Conservation (phyloP, 2,797 vertebrate species). For the Chrosomus eos region DNA sequence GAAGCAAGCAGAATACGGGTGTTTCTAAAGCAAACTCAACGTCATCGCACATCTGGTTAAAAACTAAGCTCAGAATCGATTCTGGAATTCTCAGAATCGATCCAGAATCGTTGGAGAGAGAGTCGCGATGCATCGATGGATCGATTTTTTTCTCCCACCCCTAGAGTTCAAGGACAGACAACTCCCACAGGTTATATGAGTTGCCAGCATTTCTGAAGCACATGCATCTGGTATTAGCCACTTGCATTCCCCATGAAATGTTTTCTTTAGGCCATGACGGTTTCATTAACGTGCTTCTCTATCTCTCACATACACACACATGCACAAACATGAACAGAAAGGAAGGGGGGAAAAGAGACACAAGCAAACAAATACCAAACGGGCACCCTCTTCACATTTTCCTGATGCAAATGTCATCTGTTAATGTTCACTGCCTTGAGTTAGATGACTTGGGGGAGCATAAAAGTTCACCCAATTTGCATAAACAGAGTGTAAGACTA, state of each 20-base stretch:
- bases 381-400: conserved; percentile 49
- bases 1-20: too few species aligned
- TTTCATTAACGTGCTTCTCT: conserved; percentile 60
- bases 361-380: conserved; percentile 57
- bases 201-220: conserved; percentile 40
- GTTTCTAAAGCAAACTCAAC: too few species aligned
- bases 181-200: not conserved
- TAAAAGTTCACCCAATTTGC: conserved; percentile 49
- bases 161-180: not conserved
- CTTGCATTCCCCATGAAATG: conserved; percentile 45
- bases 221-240: conserved; percentile 51
- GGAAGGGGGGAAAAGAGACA: conserved; percentile 12
- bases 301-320: conserved; percentile 26
- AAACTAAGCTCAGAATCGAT: too few species aligned
- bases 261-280: conserved; percentile 54
- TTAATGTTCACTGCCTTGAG: conserved; percentile 51
- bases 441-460: conserved; percentile 50
- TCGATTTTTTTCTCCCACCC: too few species aligned
- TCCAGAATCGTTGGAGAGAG: too few species aligned
- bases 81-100: too few species aligned
- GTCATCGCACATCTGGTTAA: too few species aligned
- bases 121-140: too few species aligned
- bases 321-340: conserved; percentile 31
- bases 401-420: conserved; percentile 50
- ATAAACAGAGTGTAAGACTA: conserved; percentile 48